Conservation (phyloP, 2,797 vertebrate genomes). For the Rallus crepitans region DNA sequence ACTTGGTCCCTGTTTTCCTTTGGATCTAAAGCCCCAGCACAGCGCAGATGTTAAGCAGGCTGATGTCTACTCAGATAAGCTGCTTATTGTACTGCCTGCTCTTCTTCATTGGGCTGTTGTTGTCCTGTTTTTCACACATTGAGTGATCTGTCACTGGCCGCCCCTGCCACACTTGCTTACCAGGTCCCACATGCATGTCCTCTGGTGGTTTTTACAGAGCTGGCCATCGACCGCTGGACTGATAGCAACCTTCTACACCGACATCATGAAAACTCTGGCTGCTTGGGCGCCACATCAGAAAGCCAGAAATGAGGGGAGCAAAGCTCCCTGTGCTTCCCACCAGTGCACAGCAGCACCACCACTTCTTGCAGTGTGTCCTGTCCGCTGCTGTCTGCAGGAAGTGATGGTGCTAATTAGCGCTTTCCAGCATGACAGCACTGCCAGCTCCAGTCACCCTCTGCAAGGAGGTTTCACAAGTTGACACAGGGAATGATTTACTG, state of each 20-base stretch:
- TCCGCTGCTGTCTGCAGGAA: neutral
- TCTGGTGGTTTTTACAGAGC: neutral
- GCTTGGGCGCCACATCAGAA: neutral
- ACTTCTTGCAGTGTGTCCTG: neutral
- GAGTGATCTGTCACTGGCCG: neutral
- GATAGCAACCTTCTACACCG: neutral
- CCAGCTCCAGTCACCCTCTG: neutral
- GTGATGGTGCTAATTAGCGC: neutral
- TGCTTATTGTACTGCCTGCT: neutral
- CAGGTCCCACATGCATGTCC: neutral
- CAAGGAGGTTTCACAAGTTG: neutral
- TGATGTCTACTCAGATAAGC: neutral
- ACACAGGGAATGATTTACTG: neutral
- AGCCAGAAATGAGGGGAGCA: neutral
- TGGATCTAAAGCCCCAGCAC: neutral
- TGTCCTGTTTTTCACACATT: neutral
- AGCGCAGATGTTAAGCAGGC: neutral
- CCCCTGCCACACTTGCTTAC: neutral
- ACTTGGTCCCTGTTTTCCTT: neutral
- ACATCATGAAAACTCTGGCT: neutral
- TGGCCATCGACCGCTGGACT: neutral
- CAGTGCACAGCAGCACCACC: neutral
- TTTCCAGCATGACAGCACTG: neutral
- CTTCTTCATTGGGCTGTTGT: too few relatives aligned
- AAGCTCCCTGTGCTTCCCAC: rapidly evolving